Conservation (phyloP, 2,888 invertebrate species). For the Agrochola lychnidis region DNA sequence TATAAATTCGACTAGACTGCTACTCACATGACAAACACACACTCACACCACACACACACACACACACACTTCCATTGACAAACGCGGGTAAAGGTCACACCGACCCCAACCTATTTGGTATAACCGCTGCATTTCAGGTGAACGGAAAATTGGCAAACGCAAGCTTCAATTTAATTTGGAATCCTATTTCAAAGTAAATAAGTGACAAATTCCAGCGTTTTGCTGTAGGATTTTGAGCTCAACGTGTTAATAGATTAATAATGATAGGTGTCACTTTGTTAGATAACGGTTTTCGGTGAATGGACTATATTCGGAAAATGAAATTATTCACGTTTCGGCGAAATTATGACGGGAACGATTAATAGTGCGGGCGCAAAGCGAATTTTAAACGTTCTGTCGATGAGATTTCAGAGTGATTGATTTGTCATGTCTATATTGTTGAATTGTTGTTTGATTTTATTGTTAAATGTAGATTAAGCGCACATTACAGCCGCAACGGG, state of each 20-base stretch:
- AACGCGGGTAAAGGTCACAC: conserved; percentile 16
- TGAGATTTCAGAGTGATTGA: conserved; percentile 21
- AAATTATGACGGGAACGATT: conserved; percentile 16
- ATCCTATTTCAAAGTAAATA: background rate
- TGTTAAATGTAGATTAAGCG: background rate
- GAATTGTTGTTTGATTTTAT: background rate
- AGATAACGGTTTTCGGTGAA: conserved; percentile 22
- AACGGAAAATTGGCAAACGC: background rate
- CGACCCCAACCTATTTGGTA: background rate
- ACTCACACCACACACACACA: no score
- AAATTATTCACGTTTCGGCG: conserved; percentile 33
- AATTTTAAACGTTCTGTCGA: conserved; percentile 20
- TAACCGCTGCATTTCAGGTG: conserved; percentile 17
- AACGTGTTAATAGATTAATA: conserved; percentile 16
- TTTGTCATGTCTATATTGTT: background rate
- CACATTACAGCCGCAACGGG: background rate
- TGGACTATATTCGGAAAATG: conserved; percentile 20
- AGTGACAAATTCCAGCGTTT: background rate
- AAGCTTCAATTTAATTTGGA: background rate
- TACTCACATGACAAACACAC: background rate
- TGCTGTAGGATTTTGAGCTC: background rate
- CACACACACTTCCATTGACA: background rate
- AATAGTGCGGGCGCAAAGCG: conserved; percentile 15
- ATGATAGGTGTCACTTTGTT: conserved; percentile 30
- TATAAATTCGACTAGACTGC: background rate